Evolutionary conservation across 2,113 vertebrate species (phyloP).

Genomic region (Phylloscopus trochilus): DNA sequence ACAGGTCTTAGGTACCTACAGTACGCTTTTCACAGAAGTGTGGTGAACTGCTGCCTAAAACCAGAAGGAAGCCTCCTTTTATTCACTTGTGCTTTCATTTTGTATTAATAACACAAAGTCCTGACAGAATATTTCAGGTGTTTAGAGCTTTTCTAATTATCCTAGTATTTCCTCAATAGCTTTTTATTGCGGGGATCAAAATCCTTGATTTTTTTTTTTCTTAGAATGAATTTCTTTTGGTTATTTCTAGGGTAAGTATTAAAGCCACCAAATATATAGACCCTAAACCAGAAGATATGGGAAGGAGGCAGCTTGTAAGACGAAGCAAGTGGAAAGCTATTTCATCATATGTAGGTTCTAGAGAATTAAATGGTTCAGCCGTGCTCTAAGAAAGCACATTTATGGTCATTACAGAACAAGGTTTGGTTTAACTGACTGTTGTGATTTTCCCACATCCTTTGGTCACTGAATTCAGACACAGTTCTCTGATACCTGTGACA

Average conservation of each 20-base stretch:
- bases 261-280: not conserved
- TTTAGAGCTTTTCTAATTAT: not conserved
- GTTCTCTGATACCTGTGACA: not conserved
- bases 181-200: not conserved
- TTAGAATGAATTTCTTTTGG: not conserved
- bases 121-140: not conserved
- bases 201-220: not conserved
- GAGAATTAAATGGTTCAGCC: not conserved
- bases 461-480: not conserved
- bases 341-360: not conserved
- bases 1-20: not conserved
- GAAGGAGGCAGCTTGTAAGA: not conserved
- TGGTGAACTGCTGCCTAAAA: not conserved
- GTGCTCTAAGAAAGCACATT: not conserved
- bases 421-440: not conserved
- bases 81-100: not conserved
- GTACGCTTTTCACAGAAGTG: not conserved
- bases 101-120: not conserved
- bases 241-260: not conserved
- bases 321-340: not conserved
- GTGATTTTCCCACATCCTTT: not conserved
- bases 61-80: not conserved
- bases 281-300: not conserved
- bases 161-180: not conserved
- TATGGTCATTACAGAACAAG: not conserved